Percentiles rank a stretch among this genome's conserved stretches.
phyloP scores from a whole-genome alignment of 1,140 invertebrate species.

The Leguminivora glycinivorella region DNA sequence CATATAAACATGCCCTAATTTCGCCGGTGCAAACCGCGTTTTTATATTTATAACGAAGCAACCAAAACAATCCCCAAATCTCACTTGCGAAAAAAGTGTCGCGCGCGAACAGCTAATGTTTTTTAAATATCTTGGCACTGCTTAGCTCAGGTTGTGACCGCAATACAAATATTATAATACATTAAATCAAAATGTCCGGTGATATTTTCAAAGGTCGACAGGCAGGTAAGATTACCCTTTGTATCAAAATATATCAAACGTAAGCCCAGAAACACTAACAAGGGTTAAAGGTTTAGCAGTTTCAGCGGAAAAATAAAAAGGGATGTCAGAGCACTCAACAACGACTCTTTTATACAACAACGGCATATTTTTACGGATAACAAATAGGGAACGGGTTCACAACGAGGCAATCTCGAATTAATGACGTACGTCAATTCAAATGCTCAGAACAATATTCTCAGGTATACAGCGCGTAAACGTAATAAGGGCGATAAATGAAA shows the following conservation, averaged over 20 bases:
- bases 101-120: slow-evolving; percentile 16
- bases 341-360: slow-evolving; percentile 20
- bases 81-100: slow-evolving; percentile 3
- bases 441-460: neutral
- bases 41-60: neutral
- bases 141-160: neutral
- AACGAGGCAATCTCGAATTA: slow-evolving; percentile 21
- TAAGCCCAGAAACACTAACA: slow-evolving; percentile 24
- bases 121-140: slow-evolving; percentile 22
- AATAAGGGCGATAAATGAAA: no score
- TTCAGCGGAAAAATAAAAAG: slow-evolving; percentile 25
- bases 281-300: slow-evolving; percentile 26
- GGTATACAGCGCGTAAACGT: no score
- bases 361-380: slow-evolving; percentile 10
- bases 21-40: neutral
- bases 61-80: slow-evolving; percentile 8
- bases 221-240: slow-evolving; percentile 25
- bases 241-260: slow-evolving; percentile 29
- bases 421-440: slow-evolving; percentile 13
- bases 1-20: neutral
- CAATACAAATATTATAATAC: slow-evolving; percentile 9
- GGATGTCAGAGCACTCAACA: slow-evolving; percentile 24
- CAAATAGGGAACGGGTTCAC: slow-evolving; percentile 9
- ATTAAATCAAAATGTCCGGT: slow-evolving; percentile 9
- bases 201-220: slow-evolving; percentile 17